phyloP scores from a whole-genome alignment of 2,888 invertebrate genomes.

The Suillia variegata region DNA sequence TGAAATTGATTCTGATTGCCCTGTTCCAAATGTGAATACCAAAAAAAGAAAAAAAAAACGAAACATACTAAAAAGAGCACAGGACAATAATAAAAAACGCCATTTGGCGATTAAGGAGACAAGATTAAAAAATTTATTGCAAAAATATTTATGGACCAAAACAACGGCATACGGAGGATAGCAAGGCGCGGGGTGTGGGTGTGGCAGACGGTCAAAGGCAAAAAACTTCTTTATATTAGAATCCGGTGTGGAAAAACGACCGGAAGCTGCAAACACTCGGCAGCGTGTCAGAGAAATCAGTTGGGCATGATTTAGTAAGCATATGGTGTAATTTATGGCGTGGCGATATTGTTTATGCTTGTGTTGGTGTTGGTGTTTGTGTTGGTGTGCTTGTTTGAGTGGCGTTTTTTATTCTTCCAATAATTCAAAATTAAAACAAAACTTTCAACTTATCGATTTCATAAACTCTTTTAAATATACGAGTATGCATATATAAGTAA shows the following conservation, averaged over 20 bases:
- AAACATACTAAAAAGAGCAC: conserved; percentile 34
- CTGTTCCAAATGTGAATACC: conserved; percentile 21
- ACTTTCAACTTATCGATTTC: too few species aligned
- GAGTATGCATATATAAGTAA: too few species aligned
- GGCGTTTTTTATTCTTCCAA: too few species aligned
- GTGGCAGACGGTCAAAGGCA: conserved; percentile 24
- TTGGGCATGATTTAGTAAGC: conserved; percentile 13
- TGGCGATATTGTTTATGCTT: neutral
- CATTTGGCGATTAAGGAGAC: conserved; percentile 62
- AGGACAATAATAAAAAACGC: conserved; percentile 54
- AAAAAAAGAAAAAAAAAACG: too few species aligned
- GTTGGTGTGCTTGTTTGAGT: too few species aligned
- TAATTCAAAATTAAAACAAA: too few species aligned
- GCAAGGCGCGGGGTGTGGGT: too few species aligned
- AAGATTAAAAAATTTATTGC: conserved; percentile 64
- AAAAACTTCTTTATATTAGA: neutral
- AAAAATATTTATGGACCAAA: conserved; percentile 61
- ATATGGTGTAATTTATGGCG: neutral
- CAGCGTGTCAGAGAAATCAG: conserved; percentile 17
- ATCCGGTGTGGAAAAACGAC: neutral
- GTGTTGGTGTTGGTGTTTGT: too few species aligned
- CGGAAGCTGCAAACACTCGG: neutral
- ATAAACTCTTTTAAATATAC: too few species aligned
- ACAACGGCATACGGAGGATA: too few species aligned
- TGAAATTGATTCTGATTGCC: conserved; percentile 56